Evolutionary conservation across 1,140 invertebrate genomes (phyloP).

Genomic region (Archivesica marissinica): DNA sequence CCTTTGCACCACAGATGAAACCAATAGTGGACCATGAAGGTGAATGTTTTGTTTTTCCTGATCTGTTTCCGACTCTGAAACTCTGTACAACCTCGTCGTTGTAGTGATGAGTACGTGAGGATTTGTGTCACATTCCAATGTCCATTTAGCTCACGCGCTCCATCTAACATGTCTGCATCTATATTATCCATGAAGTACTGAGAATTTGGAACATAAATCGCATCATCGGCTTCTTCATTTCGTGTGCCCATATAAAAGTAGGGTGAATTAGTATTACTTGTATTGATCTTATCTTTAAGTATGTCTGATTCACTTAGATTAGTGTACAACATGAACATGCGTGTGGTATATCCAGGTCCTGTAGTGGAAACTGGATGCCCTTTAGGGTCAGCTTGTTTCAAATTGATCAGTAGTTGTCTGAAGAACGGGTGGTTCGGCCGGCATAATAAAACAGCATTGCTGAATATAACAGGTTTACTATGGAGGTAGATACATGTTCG

Average conservation of each 20-base stretch:
- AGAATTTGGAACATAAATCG: too few species aligned
- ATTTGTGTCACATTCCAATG: too few species aligned
- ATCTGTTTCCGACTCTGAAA: neutral
- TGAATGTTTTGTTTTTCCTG: neutral
- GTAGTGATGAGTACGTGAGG: too few species aligned
- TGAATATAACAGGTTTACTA: neutral
- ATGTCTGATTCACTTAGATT: neutral
- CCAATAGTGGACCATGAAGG: slow-evolving; percentile 3
- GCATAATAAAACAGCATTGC: neutral
- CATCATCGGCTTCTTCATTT: too few species aligned
- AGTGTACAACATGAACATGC: neutral
- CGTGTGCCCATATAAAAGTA: slow-evolving; percentile 22
- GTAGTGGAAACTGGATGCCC: neutral
- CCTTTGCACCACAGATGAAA: neutral
- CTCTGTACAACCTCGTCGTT: neutral
- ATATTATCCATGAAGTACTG: too few species aligned
- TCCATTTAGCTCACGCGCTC: too few species aligned
- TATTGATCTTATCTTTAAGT: neutral
- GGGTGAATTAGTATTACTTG: neutral
- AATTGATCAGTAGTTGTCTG: neutral
- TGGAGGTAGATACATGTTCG: slow-evolving; percentile 2
- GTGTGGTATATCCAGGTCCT: slow-evolving; percentile 9
- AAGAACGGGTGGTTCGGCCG: slow-evolving; percentile 28
- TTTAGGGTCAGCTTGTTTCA: neutral
- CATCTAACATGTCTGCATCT: too few species aligned